These are phyloP conservation scores for Tetrao urogallus DNA, from an alignment of 2,113 vertebrate species.

Conservation along the genomic window DNA sequence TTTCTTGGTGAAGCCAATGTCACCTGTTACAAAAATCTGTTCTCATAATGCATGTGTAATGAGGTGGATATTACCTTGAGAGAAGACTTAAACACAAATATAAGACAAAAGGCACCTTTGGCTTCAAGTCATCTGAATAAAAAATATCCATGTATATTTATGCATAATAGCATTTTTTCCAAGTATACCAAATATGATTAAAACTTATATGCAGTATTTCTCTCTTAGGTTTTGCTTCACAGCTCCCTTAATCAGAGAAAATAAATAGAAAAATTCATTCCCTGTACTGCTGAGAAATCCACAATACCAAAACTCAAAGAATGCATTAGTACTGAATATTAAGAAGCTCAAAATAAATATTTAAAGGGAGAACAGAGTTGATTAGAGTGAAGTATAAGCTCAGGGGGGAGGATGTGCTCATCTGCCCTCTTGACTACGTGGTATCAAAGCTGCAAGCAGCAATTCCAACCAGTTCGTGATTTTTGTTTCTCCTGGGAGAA, in stretches of 20 bases:
- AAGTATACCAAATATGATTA: not conserved
- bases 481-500: not conserved
- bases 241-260: not conserved
- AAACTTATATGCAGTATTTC: not conserved
- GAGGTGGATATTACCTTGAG: conserved; percentile 6
- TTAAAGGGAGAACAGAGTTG: not conserved
- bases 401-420: not conserved
- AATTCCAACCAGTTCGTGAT: fast-evolving
- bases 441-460: not conserved
- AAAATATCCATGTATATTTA: not conserved
- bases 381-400: not conserved
- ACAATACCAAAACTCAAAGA: not conserved
- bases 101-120: not conserved
- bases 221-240: not conserved
- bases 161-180: not conserved
- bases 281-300: not conserved
- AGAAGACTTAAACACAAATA: not conserved
- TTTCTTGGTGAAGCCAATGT: too few species aligned
- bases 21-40: conserved; percentile 20
- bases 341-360: not conserved
- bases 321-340: not conserved
- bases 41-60: conserved; percentile 29
- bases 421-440: not conserved
- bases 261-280: not conserved
- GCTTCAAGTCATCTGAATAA: not conserved